Evolutionary conservation across 2,113 vertebrate genomes (phyloP), one percentile per base, ranked within the genome.

Genomic region (Silurus meridionalis): DNA sequence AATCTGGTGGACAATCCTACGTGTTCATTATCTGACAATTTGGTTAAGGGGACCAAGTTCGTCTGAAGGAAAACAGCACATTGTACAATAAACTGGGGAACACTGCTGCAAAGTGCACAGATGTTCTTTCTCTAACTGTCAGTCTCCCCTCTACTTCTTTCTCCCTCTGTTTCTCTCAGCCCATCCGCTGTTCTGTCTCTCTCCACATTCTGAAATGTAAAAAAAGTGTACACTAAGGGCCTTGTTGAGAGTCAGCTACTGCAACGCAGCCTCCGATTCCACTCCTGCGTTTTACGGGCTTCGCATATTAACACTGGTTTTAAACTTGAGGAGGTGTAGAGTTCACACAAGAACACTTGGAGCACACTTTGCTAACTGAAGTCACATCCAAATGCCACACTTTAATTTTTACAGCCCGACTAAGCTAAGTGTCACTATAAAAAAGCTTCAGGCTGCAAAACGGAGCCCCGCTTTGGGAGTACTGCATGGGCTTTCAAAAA

Each of bases 231-330:
- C 10, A 15, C 23, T 77, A 28, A 79, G 25, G 55, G 8, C 52
- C 60, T 66, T 55, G 23, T 28, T 55, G 64, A 69, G 48, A 57
- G 23, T 66, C 25, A 83, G 61, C 87, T 89, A 87, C 89, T 89
- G 88, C 89, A 87, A 87, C 84, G 87, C 21, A 87, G 78, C 88
- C 86, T 91, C 87, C 85, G 91, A 94, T 93, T 93, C 83, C 88
- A 91, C 89, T 85, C 60, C 78, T 85, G 93, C 92, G 93, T 94
- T 95, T 37, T 94, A 94, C 92, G 89, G 89, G 92, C 90, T 87
- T 90, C 89, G 69, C 92, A 90, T 93, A 92, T 94, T 94, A 94
- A 93, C 93, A 91, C 92, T 89, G 72, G 88, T 92, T 88, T 95
- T 91, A 93, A 94, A 93, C 63, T 58, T 92, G 92, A 91, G 92